Base-by-base conservation (phyloP, 1,140 invertebrate species). In the Drosophila funebris region DNA sequence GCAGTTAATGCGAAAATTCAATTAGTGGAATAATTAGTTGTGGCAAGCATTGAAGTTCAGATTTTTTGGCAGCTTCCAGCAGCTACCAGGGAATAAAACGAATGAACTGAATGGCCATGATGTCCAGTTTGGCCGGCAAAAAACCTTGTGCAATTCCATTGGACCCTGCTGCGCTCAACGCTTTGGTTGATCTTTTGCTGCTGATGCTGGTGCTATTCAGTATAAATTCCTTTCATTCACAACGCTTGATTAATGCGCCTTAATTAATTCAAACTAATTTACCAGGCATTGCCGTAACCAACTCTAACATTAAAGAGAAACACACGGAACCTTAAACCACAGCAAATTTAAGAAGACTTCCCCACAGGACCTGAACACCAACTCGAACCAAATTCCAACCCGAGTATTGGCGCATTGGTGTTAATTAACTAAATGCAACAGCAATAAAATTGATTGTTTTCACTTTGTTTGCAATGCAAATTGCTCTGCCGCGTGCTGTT, bases 371-470 rank as follows among this genome's bases (percentile, higher is more conserved):
- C 33, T 7, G 9, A 27, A 16, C 9, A 14, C 24, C 36, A 68
- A 61, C 37, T 46, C 44, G 44, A 73, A 73, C 50, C 13, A 9
- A 54, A 41, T 24, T 53, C 43, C 18, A 43, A 43, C 36, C 41
- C 33, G 50, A 68, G 22, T 54, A 60, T 60, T 63, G 52, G 74
- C 74, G 67, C 78, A 82, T 76, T 88, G 83, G 83, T 88, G 83
- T 88, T 88, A 88, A 88, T 88, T 88, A 88, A 88, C 83, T 88
- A 88, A 88, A 88, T 89, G 83, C 83, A 88, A 83, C 78, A 76
- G 84, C 83, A 88, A 89, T 88, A 88, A 88, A 88, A 88, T 89
- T 88, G 83, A 88, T 88, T 88, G 83, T 88, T 88, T 88, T 88
- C 83, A 89, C 84, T 88, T 88, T 88, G 83, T 88, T 88, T 88